phyloP scores from a whole-genome alignment of 2,888 invertebrate species.

The Seira sanloemensis region DNA sequence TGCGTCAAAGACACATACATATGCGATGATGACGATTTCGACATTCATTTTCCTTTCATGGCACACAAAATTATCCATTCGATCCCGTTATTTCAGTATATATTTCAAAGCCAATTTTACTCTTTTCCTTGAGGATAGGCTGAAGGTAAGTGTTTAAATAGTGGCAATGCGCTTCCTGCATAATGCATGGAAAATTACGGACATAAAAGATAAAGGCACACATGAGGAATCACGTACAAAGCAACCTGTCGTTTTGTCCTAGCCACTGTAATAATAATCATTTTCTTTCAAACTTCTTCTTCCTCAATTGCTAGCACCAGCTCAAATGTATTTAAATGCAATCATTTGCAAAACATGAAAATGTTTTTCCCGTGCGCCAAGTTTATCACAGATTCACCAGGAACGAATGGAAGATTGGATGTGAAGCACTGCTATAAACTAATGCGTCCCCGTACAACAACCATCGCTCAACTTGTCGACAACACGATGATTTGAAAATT shows the following conservation, averaged over 20 bases:
- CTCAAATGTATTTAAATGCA: neutral
- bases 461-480: neutral
- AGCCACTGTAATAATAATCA: neutral
- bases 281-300: neutral
- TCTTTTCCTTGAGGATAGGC: neutral
- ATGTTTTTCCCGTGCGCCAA: neutral
- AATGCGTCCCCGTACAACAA: neutral
- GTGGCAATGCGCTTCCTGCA: neutral
- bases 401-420: slow-evolving; percentile 5
- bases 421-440: neutral
- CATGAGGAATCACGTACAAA: too few relatives aligned
- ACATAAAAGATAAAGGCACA: too few relatives aligned
- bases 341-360: slow-evolving; percentile 1
- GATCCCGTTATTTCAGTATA: slow-evolving; percentile 14
- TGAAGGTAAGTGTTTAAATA: neutral
- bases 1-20: too few relatives aligned
- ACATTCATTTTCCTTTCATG: too few relatives aligned
- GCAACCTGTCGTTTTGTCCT: too few relatives aligned
- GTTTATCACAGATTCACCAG: neutral
- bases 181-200: too few relatives aligned
- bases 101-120: slow-evolving; percentile 4
- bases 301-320: neutral
- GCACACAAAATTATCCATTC: slow-evolving; percentile 5
- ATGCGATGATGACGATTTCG: neutral
- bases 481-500: neutral